Base-by-base conservation (phyloP, 2,888 invertebrate species). In the Drosophila meridiana region DNA sequence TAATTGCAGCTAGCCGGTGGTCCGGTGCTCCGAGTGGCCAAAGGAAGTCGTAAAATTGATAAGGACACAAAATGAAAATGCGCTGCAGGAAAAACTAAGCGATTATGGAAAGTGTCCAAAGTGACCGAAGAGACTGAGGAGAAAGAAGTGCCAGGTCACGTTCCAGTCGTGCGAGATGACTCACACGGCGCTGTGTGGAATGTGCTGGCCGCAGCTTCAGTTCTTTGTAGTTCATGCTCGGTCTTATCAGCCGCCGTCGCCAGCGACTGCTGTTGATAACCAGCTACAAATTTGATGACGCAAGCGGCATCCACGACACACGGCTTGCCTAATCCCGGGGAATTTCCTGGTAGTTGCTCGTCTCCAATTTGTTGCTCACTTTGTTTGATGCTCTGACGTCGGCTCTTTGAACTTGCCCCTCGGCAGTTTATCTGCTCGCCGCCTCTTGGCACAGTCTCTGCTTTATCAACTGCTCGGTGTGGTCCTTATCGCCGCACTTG, bases 1-100 rank as follows among this genome's bases (percentile, higher is more conserved):
- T 87, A 87, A 87, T 90, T 87, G 87, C 82, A 70, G 78, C 62
- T 62, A 75, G 72, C 82, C 66, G 79, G 80, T 85, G 86, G 86
- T 82, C 86, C 69, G 71, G 66, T 55, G 57, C 43, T 65, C 47
- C 32, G 52, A 48, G 40, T 45, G 50, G 62, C 57, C 70, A 61
- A 74, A 87, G 89, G 89, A 90, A 90, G 90, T 90, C 87, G 82
- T 87, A 73, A 87, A 87, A 79, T 65, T 87, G 87, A 87, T 87
- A 87, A 80, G 76, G 83, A 63, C 72, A 69, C 65, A 63, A 63
- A 70, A 73, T 47, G 55, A 75, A 74, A 74, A 76, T 56, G 69
- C 43, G 58, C 61, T 63, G 66, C 55, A 73, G 70, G 69, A 61
- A 68, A 72, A 68, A 58, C 56, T 28, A 61, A 74, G 63, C 70